phyloP scores from a whole-genome alignment of 1,140 invertebrate genomes.

The Sogatella furcifera region DNA sequence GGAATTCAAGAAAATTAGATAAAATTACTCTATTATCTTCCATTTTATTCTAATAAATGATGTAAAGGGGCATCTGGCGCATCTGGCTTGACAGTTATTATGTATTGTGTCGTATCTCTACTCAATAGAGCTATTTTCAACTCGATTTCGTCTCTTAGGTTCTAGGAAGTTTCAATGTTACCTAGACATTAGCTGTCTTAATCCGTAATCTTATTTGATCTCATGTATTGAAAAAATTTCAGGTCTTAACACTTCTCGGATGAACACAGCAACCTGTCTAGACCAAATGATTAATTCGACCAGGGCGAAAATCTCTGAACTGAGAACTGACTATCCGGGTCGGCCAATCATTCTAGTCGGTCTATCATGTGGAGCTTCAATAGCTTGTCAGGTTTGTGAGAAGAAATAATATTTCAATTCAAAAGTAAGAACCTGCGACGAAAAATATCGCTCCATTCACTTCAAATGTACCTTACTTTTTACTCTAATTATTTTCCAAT shows the following conservation, averaged over 20 bases:
- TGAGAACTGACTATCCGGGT: conserved; percentile 52
- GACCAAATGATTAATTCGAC: conserved; percentile 60
- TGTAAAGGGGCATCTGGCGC: too few relatives aligned
- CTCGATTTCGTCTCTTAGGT: too few relatives aligned
- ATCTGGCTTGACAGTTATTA: too few relatives aligned
- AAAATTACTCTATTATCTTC: too few relatives aligned
- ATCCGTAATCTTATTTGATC: neutral
- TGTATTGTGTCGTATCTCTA: too few relatives aligned
- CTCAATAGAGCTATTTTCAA: too few relatives aligned
- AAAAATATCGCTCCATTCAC: neutral
- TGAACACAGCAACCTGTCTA: conserved; percentile 44
- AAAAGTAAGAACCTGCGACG: neutral
- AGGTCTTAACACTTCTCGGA: conserved; percentile 34
- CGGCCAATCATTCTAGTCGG: conserved; percentile 66
- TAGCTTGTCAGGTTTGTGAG: conserved; percentile 49
- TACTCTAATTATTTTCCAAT: too few relatives aligned
- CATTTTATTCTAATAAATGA: too few relatives aligned
- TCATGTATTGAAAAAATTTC: conserved; percentile 10
- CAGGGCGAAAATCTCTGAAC: conserved; percentile 55
- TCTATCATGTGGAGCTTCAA: conserved; percentile 58
- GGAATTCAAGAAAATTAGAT: too few relatives aligned
- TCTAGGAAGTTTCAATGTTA: too few relatives aligned
- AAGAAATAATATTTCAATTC: neutral
- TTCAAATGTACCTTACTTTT: too few relatives aligned
- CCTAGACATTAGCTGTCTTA: too few relatives aligned